phyloP scores from a whole-genome alignment of 2,113 vertebrate genomes.

The Dicaeum eximium region DNA sequence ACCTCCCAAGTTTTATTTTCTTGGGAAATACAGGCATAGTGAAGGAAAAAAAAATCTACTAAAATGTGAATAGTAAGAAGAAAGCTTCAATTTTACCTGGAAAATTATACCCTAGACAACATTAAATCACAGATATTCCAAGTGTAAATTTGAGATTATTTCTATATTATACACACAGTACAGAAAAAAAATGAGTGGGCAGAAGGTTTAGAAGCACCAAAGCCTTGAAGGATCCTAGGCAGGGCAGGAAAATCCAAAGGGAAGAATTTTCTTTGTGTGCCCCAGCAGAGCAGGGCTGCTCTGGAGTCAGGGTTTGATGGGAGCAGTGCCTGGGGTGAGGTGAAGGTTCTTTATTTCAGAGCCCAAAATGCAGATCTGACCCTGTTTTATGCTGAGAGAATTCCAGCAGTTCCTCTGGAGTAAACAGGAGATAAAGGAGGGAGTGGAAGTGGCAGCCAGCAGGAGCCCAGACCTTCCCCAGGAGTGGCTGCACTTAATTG shows the following conservation, averaged over 20 bases:
- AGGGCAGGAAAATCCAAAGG: neutral
- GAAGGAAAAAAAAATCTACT: neutral
- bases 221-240: fast-evolving
- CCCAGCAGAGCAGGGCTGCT: neutral
- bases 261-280: neutral
- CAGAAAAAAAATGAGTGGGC: neutral
- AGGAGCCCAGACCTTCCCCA: neutral
- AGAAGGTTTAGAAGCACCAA: neutral
- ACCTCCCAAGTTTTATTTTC: neutral
- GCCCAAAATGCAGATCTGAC: neutral
- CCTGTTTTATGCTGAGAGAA: neutral
- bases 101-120: neutral
- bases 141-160: neutral
- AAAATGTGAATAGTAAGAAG: neutral
- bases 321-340: neutral
- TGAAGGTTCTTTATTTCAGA: neutral
- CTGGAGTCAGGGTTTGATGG: fast-evolving
- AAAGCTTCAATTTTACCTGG: neutral
- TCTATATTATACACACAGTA: fast-evolving
- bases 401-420: neutral
- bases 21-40: neutral
- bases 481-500: neutral
- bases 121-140: neutral
- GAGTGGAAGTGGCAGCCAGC: neutral
- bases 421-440: slow-evolving; percentile 6